These are phyloP conservation scores for Aphis gossypii DNA, from an alignment of 1,140 invertebrate genomes.

Conservation along the genomic window DNA sequence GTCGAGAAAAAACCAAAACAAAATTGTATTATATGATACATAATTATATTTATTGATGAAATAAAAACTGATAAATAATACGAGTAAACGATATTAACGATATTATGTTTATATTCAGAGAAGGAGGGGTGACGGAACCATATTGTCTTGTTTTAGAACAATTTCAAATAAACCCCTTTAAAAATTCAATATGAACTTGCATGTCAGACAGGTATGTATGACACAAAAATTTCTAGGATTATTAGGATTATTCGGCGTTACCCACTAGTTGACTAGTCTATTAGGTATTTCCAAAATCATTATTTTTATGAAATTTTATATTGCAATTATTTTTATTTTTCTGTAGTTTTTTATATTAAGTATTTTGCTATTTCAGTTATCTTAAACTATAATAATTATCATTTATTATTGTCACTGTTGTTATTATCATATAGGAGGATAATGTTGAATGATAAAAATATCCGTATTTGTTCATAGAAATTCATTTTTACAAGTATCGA, in stretches of 20 bases:
- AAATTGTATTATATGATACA: background rate
- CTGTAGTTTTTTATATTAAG: background rate
- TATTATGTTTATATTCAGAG: background rate
- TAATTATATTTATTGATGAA: background rate
- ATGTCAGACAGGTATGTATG: background rate
- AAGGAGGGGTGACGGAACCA: too few relatives aligned
- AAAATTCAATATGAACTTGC: background rate
- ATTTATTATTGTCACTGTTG: background rate
- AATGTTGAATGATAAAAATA: background rate
- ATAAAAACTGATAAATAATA: background rate
- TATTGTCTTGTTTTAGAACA: too few relatives aligned
- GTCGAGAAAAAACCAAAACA: background rate
- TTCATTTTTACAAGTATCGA: background rate
- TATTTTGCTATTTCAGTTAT: background rate
- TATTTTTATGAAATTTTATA: background rate
- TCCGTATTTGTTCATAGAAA: background rate
- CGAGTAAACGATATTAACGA: background rate
- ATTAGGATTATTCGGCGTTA: background rate
- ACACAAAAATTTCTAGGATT: too few relatives aligned
- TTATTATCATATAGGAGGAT: too few relatives aligned
- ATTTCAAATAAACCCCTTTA: background rate
- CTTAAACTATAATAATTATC: too few relatives aligned
- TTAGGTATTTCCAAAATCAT: background rate
- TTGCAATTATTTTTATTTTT: background rate
- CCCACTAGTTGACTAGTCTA: background rate